A percentile compares a stretch with the other conserved stretches of the same genome.
Conservation (phyloP, 1,140 invertebrate species). For the Euborellia annulipes region DNA sequence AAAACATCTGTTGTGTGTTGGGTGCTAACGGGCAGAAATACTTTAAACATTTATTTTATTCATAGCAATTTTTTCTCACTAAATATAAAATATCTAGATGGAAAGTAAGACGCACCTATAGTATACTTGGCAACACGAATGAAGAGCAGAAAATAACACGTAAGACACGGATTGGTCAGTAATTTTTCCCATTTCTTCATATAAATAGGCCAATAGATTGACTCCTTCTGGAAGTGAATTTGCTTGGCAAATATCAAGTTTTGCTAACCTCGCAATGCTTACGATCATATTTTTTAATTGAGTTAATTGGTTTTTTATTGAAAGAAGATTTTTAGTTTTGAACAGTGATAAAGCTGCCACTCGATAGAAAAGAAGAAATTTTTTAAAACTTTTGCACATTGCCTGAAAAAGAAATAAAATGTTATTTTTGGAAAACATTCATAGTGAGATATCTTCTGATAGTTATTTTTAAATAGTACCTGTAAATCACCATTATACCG, state of each 20-base stretch:
- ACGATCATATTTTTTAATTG: slow-evolving; percentile 33
- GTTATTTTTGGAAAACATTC: not conserved
- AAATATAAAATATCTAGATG: too few relatives aligned
- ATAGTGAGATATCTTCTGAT: too few relatives aligned
- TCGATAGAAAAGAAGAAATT: slow-evolving; percentile 36
- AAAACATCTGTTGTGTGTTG: too few relatives aligned
- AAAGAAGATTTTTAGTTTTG: slow-evolving; percentile 26
- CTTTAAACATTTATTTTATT: too few relatives aligned
- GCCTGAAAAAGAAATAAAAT: slow-evolving; percentile 25
- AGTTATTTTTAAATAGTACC: too few relatives aligned
- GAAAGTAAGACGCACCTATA: too few relatives aligned
- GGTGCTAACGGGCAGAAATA: too few relatives aligned
- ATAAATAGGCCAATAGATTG: slow-evolving; percentile 38
- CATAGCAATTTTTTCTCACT: too few relatives aligned
- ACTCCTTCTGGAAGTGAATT: slow-evolving; percentile 29
- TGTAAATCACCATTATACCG: too few relatives aligned
- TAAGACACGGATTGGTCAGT: slow-evolving; percentile 33
- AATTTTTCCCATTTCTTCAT: slow-evolving; percentile 37
- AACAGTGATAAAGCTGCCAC: slow-evolving; percentile 32
- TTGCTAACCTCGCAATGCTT: slow-evolving; percentile 37
- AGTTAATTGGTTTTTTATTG: slow-evolving; percentile 30
- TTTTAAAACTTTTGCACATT: slow-evolving; percentile 35
- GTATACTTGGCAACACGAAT: slow-evolving; percentile 41
- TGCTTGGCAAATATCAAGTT: slow-evolving; percentile 27
- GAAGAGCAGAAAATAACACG: slow-evolving; percentile 36